Percentiles rank a stretch among this genome's conserved stretches.
Conservation (phyloP, 2,797 vertebrate genomes). For the Agapornis canus region DNA sequence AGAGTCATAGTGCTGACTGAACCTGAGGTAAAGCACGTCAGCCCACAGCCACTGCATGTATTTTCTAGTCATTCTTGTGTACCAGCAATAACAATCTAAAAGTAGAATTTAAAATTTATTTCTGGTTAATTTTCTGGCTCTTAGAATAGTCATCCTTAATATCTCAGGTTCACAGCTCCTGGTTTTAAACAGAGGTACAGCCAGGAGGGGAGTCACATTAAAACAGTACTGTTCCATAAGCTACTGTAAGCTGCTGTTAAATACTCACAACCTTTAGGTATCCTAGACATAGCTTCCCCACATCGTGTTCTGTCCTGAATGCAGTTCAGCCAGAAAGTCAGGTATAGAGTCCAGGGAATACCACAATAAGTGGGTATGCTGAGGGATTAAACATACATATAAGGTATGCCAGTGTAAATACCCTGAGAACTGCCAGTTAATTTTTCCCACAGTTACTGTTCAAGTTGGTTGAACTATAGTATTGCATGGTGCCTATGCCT, state of each 20-base stretch:
- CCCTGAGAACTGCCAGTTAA: background rate
- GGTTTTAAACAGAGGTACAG: background rate
- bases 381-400: background rate
- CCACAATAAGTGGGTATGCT: background rate
- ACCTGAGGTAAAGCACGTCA: background rate
- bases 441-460: background rate
- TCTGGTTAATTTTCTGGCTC: background rate
- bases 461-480: background rate
- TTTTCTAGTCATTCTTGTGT: background rate
- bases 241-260: background rate
- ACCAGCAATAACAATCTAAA: background rate
- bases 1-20: background rate
- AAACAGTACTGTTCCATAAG: background rate
- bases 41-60: background rate
- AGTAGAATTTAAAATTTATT: background rate
- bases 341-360: background rate
- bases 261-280: background rate
- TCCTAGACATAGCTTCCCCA: background rate
- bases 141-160: background rate
- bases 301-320: accelerated
- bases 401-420: background rate
- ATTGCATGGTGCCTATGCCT: background rate
- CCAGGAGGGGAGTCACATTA: background rate
- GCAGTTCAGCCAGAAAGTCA: background rate
- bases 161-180: background rate